Evolutionary conservation across 2,797 vertebrate genomes (phyloP), one percentile per base, ranked within the genome.

Genomic region (Geotrypetes seraphini): DNA sequence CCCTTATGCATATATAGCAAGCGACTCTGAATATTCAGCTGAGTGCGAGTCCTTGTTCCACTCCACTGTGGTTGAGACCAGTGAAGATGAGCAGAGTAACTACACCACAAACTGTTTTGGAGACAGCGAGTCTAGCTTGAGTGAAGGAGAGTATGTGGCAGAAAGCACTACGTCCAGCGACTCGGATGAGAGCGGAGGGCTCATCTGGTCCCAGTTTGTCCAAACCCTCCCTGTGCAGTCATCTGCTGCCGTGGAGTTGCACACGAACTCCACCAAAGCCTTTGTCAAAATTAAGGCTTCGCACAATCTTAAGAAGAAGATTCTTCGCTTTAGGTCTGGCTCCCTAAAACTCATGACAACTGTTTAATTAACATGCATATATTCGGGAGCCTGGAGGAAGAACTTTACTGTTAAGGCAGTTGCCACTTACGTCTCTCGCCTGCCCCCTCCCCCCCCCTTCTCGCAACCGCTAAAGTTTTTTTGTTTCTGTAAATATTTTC

Each of bases 331-430:
- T 67, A 79, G 86, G 24, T 90, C 91, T 0, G 92, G 94, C 28
- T 96, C 94, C 4, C 69, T 97, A 43, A 97, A 91, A 58, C 83
- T 96, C 45, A 97, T 97, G 92, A 97, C 93, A 1, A 97, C 93
- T 0, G 88, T 97, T 28, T 93, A 73, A 88, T 23, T 43, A n/a
- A 15, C 22, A 26, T 27, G 34, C 36, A 28, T 26, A 16, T 12
- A 42, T 39, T 36, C 25, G 13, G 47, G 47, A 47, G 59, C 56
- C 56, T 73, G 32, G 53, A 45, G 59, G 58, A 65, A 59, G 79
- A 84, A 71, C 57, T 51, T 49, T 66, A 52, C 43, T 32, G 20
- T 31, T 36, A 38, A 29, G 18, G 30, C 59, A 42, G 60, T 50
- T 46, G 46, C 19, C 21, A 38, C 47, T 35, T 55, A 41, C 53